Evolutionary conservation across 2,888 invertebrate genomes (phyloP), one percentile per base, ranked within the genome.

Genomic region (Trilocha varians): DNA sequence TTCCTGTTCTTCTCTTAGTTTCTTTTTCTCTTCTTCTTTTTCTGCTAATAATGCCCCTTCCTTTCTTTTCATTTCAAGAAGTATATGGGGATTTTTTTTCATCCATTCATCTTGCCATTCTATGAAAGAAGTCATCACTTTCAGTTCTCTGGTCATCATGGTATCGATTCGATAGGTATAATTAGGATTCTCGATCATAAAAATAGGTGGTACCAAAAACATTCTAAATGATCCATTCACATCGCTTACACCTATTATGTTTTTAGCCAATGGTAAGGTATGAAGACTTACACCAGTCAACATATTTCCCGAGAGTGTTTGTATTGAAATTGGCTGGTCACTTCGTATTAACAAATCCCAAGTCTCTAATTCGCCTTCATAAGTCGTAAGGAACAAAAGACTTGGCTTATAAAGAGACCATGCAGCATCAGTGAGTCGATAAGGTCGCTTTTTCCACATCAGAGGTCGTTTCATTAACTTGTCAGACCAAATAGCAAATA

Each of bases 341-440:
- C 91, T 91, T 61, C 88, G 87, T 38, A 89, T 76, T 43, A 92
- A 71, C 43, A 96, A 76, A 76, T 95, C 92, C 96, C 96, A 96
- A 9, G 91, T 89, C 72, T 96, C 95, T 11, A 94, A 78, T 44
- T 87, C 88, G 2, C 95, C 95, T 76, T 95, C 93, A 16, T 84
- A 86, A 14, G 91, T 89, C 1, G 90, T 87, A 41, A 95, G 70
- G 61, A 91, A 92, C 44, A 95, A 78, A 38, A 93, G 87, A 38
- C 91, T 90, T 0, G 94, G 91, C 39, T 92, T 88, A 35, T 89
- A 88, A n/a, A 88, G 82, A n/a, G 93, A 93, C 95, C 95, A 96
- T 32, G 84, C 77, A 0, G 91, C 89, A 13, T 88, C 87, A 0
- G 92, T 91, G 47, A 92, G 82, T 41, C 80, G 73, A 43, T 75